Evolutionary conservation across 2,113 vertebrate species (phyloP), one percentile per base, ranked within the genome.

Genomic region (Dromaius novaehollandiae): DNA sequence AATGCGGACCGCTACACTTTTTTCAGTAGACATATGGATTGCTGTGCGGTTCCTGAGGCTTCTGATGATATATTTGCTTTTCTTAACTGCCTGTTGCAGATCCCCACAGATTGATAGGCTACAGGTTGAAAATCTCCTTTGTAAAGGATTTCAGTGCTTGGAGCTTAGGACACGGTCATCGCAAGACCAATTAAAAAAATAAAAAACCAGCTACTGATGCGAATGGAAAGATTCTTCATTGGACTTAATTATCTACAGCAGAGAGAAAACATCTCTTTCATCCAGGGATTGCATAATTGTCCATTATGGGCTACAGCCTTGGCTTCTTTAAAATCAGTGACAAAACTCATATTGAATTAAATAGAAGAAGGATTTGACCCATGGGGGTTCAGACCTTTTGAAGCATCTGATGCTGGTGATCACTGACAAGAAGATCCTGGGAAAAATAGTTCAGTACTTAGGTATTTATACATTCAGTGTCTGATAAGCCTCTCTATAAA

Each of bases 191-290:
- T 21, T 14, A 53, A 53, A 55, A 15, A 55, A 36, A n/a, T 3
- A 78, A 82, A 75, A 75, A 90, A 11, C 18, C 20, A 96, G 73
- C 66, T 85, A 50, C 53, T 95, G 87, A 95, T 94, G 84, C 50
- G 87, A 89, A 81, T 88, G 87, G 94, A 91, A 96, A 88, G 87
- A 95, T 91, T 82, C 66, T 93, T 65, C 82, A 83, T 93, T 91
- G 68, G 71, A 85, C 68, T 94, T 91, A 95, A 97, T 97, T 95
- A 91, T 94, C 91, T 74, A 86, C 87, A 89, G 66, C 91, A 91
- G 95, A 84, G 78, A 97, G 96, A 94, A 97, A 96, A 86, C 91
- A 96, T 80, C 75, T 55, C 64, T 94, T 97, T 95, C 85, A 96
- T 93, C 86, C 79, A 88, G 53, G 68, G 55, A 66, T 88, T 97